These are phyloP conservation scores for Crypturellus undulatus DNA, from an alignment of 2,113 vertebrate genomes.

Conservation along the genomic window DNA sequence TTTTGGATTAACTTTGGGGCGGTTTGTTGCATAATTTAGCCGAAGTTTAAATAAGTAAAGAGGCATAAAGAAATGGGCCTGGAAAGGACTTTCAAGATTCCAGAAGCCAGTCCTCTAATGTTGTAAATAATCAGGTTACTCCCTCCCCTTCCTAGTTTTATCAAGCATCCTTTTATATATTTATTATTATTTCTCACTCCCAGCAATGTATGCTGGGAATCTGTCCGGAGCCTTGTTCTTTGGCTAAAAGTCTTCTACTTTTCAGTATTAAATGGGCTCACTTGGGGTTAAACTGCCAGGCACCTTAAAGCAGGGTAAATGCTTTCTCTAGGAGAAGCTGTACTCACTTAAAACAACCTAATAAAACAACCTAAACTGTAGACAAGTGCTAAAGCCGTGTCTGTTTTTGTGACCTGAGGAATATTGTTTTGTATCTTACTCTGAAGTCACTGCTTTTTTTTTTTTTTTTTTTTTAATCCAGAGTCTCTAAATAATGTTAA, in stretches of 20 bases:
- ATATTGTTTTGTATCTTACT: neutral
- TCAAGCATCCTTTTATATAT: neutral
- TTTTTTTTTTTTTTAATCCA: neutral
- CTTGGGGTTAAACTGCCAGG: neutral
- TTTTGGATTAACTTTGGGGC: neutral
- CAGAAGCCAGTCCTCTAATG: neutral
- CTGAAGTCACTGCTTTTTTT: neutral
- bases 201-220: neutral
- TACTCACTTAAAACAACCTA: neutral
- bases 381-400: neutral
- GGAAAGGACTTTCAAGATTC: neutral
- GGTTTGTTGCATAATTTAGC: neutral
- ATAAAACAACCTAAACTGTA: neutral
- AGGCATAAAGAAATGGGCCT: neutral
- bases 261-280: neutral
- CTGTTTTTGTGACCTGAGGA: neutral
- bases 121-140: neutral
- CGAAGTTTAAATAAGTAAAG: neutral
- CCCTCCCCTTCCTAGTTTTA: neutral
- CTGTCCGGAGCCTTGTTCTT: neutral
- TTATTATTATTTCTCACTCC: neutral
- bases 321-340: neutral
- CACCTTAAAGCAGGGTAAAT: neutral
- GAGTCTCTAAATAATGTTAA: neutral
- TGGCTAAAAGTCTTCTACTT: neutral